These are phyloP conservation scores for Ooceraea biroi DNA, from an alignment of 1,140 invertebrate genomes.

Conservation along the genomic window DNA sequence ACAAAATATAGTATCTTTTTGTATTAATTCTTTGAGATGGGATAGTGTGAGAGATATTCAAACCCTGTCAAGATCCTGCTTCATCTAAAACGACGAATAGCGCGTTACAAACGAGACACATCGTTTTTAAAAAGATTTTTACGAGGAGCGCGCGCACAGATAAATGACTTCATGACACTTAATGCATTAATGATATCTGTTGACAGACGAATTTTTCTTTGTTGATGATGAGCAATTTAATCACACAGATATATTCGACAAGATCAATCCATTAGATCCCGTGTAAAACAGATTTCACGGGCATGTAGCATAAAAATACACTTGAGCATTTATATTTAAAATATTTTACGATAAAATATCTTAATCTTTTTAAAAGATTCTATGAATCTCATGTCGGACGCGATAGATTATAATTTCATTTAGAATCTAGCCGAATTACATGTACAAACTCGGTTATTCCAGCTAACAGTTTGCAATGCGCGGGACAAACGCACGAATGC, in stretches of 20 bases:
- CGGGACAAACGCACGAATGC: conserved; percentile 15
- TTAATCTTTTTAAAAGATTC: conserved; percentile 31
- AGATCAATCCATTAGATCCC: conserved; percentile 18
- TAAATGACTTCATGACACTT: not conserved
- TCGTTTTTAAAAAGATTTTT: conserved; percentile 34
- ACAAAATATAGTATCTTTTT: conserved; percentile 80
- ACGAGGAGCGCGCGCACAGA: not conserved
- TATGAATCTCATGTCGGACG: conserved; percentile 14
- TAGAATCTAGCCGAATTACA: conserved; percentile 30
- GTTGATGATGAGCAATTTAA: not conserved
- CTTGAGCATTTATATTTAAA: conserved; percentile 54
- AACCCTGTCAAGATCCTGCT: conserved; percentile 66
- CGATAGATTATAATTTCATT: not conserved
- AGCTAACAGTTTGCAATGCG: not conserved
- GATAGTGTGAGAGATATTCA: conserved; percentile 65
- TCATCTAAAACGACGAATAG: conserved; percentile 26
- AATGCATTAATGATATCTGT: conserved; percentile 8
- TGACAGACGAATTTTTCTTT: not conserved
- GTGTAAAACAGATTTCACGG: not conserved
- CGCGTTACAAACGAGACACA: not conserved
- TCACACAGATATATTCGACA: conserved; percentile 16
- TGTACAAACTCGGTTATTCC: conserved; percentile 14
- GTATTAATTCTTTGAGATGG: conserved; percentile 68
- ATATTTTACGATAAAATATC: conserved; percentile 56
- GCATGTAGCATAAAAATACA: conserved; percentile 19